Base-by-base conservation (phyloP, 2,797 vertebrate species). In the Onychomys arenicola region DNA sequence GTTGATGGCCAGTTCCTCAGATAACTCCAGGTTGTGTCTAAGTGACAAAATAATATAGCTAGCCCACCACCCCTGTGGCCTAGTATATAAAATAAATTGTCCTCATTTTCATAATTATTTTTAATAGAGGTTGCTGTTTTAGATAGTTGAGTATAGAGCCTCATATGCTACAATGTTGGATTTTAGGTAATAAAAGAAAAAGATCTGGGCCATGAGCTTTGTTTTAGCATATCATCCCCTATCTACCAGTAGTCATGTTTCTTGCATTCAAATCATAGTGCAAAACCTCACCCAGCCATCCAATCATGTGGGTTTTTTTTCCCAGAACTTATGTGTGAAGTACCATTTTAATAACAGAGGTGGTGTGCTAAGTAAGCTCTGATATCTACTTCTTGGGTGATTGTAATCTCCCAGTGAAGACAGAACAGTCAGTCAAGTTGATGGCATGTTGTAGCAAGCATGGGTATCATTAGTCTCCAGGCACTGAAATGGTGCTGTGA, bases 61-160 rank as follows among this genome's bases (percentile, higher is more conserved):
- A 75, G 11, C 37, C 11, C 37, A 43, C 11, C 21, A 75, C 23
- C 40, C 5, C 37, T 43, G 43, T 5, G 40, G 40, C 71, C 25
- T 87, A 8, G 91, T 83, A 77, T 52, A 23, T n/a, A n/a, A 91
- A 43, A 57, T 82, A 32, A 11, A 5, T 32, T 93, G 52, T 59
- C 46, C 40, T 92, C 55, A 69, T 34, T 76, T 7, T 78, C 63
- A 67, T 40, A 90, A 40, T 2, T 32, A 75, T 95, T 95, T 89
- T 91, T 27, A 92, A 89, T 52, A 78, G n/a, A 92, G 29, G 78
- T 86, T 89, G 89, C 46, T 75, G 34, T 92, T 43, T 73, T 34
- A 84, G 23, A 90, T 91, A 76, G 17, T 52, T 87, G 34, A 95
- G 94, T 40, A 75, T 55, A 19, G 23, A 34, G 13, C 32, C 82